These are phyloP conservation scores for Chrysopa pallens DNA, from an alignment of 1,140 invertebrate species.

Conservation along the genomic window DNA sequence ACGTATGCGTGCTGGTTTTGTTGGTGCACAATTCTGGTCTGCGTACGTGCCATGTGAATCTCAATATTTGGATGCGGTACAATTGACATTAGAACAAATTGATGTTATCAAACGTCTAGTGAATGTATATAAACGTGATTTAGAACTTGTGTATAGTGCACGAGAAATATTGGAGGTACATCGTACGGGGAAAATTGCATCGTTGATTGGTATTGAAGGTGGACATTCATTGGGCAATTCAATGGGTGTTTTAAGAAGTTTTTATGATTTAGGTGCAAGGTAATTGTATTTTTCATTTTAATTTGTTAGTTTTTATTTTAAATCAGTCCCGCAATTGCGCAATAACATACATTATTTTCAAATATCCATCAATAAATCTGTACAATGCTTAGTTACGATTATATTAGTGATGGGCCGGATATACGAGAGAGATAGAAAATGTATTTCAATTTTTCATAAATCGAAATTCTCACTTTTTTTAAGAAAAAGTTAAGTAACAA, in stretches of 20 bases:
- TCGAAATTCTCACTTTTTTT: too few relatives aligned
- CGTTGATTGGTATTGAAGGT: constrained; percentile 70
- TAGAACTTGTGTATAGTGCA: constrained; percentile 48
- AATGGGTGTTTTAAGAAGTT: constrained; percentile 60
- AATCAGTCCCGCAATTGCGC: too few relatives aligned
- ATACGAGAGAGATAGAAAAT: too few relatives aligned
- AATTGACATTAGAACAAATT: constrained; percentile 72
- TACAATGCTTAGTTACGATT: too few relatives aligned
- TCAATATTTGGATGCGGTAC: constrained; percentile 67
- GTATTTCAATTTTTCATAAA: too few relatives aligned
- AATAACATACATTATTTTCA: too few relatives aligned
- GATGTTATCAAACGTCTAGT: constrained; percentile 76
- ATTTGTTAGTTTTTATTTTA: too few relatives aligned
- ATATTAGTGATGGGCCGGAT: too few relatives aligned
- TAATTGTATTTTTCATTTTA: neutral
- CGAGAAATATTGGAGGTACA: constrained; percentile 59
- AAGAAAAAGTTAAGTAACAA: too few relatives aligned
- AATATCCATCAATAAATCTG: too few relatives aligned
- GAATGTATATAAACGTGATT: constrained; percentile 49
- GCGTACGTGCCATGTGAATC: constrained; percentile 70
- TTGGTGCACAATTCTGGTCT: constrained; percentile 70
- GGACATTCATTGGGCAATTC: constrained; percentile 74
- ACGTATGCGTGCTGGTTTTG: constrained; percentile 54
- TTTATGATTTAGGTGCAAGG: constrained; percentile 60
- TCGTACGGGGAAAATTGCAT: constrained; percentile 55